These are phyloP conservation scores for Pammene aurita DNA, from an alignment of 2,888 invertebrate genomes.

Conservation along the genomic window DNA sequence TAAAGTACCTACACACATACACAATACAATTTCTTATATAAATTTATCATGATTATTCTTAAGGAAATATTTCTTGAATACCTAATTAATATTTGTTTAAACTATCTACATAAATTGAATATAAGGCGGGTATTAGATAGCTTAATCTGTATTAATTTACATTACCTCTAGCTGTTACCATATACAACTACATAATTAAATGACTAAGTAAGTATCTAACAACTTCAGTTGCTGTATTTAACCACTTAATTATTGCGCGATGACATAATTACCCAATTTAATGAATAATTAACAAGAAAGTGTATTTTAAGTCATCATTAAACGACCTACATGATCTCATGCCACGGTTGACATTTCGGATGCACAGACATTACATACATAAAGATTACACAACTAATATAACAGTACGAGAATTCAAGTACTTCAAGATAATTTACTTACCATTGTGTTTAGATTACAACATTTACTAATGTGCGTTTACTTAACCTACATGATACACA, in stretches of 20 bases:
- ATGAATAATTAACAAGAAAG: conserved; percentile 25
- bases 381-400: not conserved
- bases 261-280: conserved; percentile 10
- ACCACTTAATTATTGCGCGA: not conserved
- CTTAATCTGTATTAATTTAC: not conserved
- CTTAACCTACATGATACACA: conserved; percentile 33
- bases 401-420: conserved; percentile 10
- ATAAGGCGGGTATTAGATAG: conserved; percentile 1
- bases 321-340: conserved; percentile 41
- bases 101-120: conserved; percentile 9
- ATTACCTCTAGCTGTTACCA: conserved; percentile 5
- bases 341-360: conserved; percentile 42
- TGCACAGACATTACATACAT: not conserved
- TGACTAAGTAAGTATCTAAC: not conserved
- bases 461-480: conserved; percentile 26
- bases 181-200: conserved; percentile 2
- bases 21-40: too few relatives aligned
- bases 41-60: too few relatives aligned
- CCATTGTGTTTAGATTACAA: conserved; percentile 31
- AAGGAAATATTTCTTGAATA: conserved; percentile 13
- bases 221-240: not conserved
- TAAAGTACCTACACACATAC: too few relatives aligned
- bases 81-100: conserved; percentile 4
- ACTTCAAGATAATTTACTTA: conserved; percentile 27
- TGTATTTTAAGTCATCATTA: not conserved